Conservation (phyloP, 2,797 vertebrate genomes). For the Podargus strigoides region DNA sequence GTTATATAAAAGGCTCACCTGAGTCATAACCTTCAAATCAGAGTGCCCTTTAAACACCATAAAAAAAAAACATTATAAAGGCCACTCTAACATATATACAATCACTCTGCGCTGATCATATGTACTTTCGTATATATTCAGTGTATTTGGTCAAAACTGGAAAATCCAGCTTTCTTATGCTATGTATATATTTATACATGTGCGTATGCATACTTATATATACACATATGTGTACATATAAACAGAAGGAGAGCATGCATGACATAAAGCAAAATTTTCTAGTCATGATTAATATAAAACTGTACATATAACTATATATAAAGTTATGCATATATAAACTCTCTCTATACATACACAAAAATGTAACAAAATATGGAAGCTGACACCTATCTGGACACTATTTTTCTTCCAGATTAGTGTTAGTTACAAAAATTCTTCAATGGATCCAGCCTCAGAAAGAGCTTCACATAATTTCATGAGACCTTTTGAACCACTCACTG, state of each 20-base stretch:
- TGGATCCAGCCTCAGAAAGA: neutral
- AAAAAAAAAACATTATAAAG: neutral
- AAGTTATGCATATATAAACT: neutral
- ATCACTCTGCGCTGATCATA: neutral
- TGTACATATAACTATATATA: neutral
- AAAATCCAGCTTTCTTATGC: neutral
- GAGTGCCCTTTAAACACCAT: neutral
- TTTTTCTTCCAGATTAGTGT: neutral
- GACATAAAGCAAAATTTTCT: neutral
- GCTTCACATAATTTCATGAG: neutral
- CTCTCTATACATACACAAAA: neutral
- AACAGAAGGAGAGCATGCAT: neutral
- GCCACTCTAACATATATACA: fast-evolving
- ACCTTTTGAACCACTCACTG: neutral
- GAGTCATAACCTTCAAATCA: neutral
- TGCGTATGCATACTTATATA: neutral
- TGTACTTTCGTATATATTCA: neutral
- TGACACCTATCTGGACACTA: neutral
- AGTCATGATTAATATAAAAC: neutral
- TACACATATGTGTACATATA: neutral
- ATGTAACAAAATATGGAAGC: neutral
- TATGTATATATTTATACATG: neutral
- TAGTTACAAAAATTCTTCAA: neutral
- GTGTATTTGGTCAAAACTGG: neutral
- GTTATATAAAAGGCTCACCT: neutral